These are phyloP conservation scores for Gandaritis pyraliata DNA, from an alignment of 2,888 invertebrate genomes.

Conservation along the genomic window DNA sequence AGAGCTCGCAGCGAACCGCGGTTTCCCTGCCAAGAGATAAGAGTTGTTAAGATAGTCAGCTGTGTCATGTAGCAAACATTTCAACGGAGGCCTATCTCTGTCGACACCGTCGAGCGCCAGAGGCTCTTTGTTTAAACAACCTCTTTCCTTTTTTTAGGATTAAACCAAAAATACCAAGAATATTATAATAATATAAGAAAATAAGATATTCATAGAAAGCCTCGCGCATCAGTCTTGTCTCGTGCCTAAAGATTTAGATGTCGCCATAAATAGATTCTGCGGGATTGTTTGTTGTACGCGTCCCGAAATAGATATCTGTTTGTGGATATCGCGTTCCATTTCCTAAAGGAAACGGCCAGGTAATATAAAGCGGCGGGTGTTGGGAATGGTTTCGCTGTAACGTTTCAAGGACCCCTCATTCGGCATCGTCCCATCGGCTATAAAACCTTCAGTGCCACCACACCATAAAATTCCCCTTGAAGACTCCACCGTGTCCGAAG, in stretches of 20 bases:
- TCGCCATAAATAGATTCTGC: constrained; percentile 55
- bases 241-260: constrained; percentile 63
- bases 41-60: constrained; percentile 50
- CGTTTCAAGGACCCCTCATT: constrained; percentile 63
- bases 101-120: constrained; percentile 41
- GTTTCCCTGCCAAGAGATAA: constrained; percentile 59
- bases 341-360: constrained; percentile 50
- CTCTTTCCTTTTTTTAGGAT: constrained; percentile 46
- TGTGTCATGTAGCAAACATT: constrained; percentile 54
- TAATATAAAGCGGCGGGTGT: constrained; percentile 55
- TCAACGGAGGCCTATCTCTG: constrained; percentile 47
- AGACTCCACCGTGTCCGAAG: constrained; percentile 55
- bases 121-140: constrained; percentile 45
- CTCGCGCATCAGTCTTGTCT: constrained; percentile 53
- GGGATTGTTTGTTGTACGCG: constrained; percentile 44
- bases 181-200: constrained; percentile 61
- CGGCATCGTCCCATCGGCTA: constrained; percentile 60
- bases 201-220: constrained; percentile 71
- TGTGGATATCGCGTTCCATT: constrained; percentile 46
- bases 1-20: constrained; percentile 40
- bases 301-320: constrained; percentile 44
- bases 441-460: constrained; percentile 72
- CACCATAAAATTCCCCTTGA: constrained; percentile 69
- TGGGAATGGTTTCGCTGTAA: constrained; percentile 58
- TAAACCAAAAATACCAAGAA: constrained; percentile 51